Conservation (phyloP, 1,140 invertebrate species). For the Pachyrhynchus sulphureomaculatus region DNA sequence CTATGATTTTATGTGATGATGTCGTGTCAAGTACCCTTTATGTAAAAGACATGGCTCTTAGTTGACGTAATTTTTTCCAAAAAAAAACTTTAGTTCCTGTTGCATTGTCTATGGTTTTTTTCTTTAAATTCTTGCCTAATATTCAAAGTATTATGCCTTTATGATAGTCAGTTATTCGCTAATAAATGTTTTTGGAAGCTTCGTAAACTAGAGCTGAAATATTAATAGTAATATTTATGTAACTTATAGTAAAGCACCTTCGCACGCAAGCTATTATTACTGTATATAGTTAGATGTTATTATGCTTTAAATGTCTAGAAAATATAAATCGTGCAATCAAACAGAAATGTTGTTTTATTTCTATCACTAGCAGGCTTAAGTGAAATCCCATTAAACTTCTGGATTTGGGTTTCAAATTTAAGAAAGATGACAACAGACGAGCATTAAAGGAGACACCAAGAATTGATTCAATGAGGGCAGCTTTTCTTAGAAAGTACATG, state of each 20-base stretch:
- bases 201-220: not conserved
- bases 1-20: conserved; percentile 22
- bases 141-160: no score
- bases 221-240: conserved; percentile 8
- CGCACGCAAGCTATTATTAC: conserved; percentile 17
- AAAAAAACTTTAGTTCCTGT: not conserved
- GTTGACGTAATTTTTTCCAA: not conserved
- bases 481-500: no score
- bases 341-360: not conserved
- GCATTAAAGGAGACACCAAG: no score
- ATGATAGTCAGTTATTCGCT: no score
- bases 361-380: not conserved
- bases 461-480: no score
- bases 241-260: conserved; percentile 13
- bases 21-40: conserved; percentile 14
- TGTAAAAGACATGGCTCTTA: conserved; percentile 14
- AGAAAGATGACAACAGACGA: no score
- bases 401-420: no score
- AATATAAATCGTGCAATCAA: conserved; percentile 16
- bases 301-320: conserved; percentile 5
- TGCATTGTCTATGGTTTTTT: no score
- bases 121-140: not conserved
- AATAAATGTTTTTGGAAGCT: conserved; percentile 1
- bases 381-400: no score
- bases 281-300: conserved; percentile 15